phyloP scores from a whole-genome alignment of 2,888 invertebrate species.

The Heterodera filipjevi region DNA sequence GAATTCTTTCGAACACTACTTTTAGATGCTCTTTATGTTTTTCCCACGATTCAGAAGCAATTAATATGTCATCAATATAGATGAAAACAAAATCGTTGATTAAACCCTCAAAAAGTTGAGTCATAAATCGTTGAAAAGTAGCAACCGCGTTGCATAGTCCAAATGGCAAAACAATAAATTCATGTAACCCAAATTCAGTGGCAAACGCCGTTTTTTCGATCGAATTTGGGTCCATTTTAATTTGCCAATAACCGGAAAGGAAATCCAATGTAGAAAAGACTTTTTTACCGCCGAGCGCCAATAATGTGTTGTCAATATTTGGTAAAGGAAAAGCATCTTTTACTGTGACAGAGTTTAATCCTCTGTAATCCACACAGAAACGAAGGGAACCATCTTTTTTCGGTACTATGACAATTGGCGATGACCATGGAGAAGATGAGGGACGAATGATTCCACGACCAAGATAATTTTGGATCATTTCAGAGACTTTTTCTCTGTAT shows the following conservation, averaged over 20 bases:
- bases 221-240: constrained; percentile 34
- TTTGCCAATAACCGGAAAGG: constrained; percentile 50
- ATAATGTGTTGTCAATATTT: constrained; percentile 39
- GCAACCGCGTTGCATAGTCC: no score
- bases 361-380: constrained; percentile 50
- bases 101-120: no score
- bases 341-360: constrained; percentile 38
- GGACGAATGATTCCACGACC: constrained; percentile 2
- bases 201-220: no score
- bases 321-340: constrained; percentile 46
- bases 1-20: no score
- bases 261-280: constrained; percentile 48
- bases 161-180: no score
- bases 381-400: constrained; percentile 62
- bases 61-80: no score
- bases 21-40: no score
- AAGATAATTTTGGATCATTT: constrained; percentile 19
- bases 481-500: constrained; percentile 7
- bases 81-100: no score
- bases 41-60: no score
- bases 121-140: no score
- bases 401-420: constrained; percentile 51
- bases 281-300: constrained; percentile 34
- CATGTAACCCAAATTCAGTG: no score
- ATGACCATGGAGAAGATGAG: neutral